Percentiles rank a stretch among this genome's conserved stretches.
Evolutionary conservation across 2,888 invertebrate genomes (phyloP).

Genomic region (Thyatira batis): DNA sequence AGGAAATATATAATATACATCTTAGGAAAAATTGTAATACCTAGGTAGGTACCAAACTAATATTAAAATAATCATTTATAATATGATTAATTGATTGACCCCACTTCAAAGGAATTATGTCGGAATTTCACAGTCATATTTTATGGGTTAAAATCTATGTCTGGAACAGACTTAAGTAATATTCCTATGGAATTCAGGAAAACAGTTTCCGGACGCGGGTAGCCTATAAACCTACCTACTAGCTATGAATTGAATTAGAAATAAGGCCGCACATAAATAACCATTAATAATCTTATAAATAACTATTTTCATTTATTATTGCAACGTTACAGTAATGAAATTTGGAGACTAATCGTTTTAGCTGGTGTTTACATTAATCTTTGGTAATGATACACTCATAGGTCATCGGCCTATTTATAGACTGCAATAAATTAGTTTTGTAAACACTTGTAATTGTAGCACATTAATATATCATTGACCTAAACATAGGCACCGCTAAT

Average conservation of each 20-base stretch:
- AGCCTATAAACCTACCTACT: not conserved
- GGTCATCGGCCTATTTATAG: not conserved
- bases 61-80: too few species aligned
- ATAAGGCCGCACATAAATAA: not conserved
- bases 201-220: not conserved
- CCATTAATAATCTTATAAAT: not conserved
- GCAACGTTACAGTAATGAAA: not conserved
- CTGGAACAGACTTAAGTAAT: not conserved
- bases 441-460: not conserved
- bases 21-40: too few species aligned
- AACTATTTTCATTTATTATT: not conserved
- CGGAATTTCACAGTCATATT: not conserved
- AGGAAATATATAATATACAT: too few species aligned
- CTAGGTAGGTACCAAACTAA: too few species aligned
- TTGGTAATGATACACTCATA: not conserved
- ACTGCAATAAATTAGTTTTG: not conserved
- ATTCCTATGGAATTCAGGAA: not conserved
- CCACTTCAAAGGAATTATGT: not conserved
- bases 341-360: not conserved
- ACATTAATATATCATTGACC: constrained; percentile 2
- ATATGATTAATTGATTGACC: too few species aligned
- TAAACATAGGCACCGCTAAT: not conserved
- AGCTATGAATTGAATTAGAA: not conserved
- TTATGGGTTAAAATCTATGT: not conserved
- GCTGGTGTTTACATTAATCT: not conserved